Conservation (phyloP, 2,888 invertebrate genomes). For the Incurvaria masculella region DNA sequence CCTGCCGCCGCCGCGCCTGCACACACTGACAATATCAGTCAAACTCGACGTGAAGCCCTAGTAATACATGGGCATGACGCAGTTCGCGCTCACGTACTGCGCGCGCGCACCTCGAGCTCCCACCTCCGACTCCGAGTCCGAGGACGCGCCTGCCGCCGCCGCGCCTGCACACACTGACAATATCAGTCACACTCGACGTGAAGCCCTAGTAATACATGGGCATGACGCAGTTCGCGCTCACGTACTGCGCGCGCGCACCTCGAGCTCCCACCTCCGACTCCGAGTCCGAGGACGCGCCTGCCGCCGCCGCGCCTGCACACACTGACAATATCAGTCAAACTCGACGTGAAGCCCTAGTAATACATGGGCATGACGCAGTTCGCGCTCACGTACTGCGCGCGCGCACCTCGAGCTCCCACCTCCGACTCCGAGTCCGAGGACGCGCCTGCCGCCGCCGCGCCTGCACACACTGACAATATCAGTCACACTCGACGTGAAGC, state of each 20-base stretch:
- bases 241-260: constrained; percentile 79
- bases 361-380: constrained; percentile 96
- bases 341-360: constrained; percentile 89
- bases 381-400: constrained; percentile 91
- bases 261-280: constrained; percentile 42
- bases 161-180: background rate
- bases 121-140: constrained; percentile 46
- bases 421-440: constrained; percentile 48
- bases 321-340: background rate
- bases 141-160: constrained; percentile 34
- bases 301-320: constrained; percentile 16
- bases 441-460: constrained; percentile 27
- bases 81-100: constrained; percentile 93
- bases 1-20: constrained; percentile 23
- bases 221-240: constrained; percentile 93
- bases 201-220: constrained; percentile 89
- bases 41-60: constrained; percentile 63
- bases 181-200: background rate
- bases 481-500: constrained; percentile 24
- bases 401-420: constrained; percentile 46
- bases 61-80: constrained; percentile 94
- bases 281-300: constrained; percentile 44
- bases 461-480: background rate
- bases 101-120: constrained; percentile 61
- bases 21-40: too few species aligned